Base-by-base conservation (phyloP, 1,140 invertebrate species). In the Trichonephila inaurata region DNA sequence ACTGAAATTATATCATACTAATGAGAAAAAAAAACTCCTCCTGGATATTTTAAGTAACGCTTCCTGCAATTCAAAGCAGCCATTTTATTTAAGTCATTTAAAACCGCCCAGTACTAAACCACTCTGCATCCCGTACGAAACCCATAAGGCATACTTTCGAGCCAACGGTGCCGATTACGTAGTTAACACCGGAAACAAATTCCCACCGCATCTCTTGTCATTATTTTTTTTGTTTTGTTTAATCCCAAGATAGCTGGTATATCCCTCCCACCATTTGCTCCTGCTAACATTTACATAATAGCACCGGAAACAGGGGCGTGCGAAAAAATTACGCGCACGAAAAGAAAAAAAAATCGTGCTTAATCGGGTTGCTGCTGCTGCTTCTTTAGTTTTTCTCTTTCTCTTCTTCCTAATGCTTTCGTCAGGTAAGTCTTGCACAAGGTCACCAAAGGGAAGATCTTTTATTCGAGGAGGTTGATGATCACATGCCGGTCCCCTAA, bases 301-400 rank as follows among this genome's bases (percentile, higher is more conserved):
- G 16, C 69, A 72, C 69, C 69, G 69, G 69, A 72, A 72, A 33
- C 28, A 24, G 69, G 69, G 69, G 69, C 69, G 69, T 72, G 69
- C 6, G 69, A 72, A 72, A 72, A 64, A 51, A 66, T n/a, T n/a
- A n/a, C 10, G 28, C 69, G 69, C 28, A 24, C 24, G 28, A 72
- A 72, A 21, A 16, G 62, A 64, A 66, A 24, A 21, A n/a, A 24
- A 66, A 8, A 51, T 51, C 7, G n/a, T 6, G 7, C 64, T 66
- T 66, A 24, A 66, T 66, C 64, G 64, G n/a, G 64, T 24, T 66
- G 62, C 62, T n/a, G 33, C 33, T 4, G 33, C 33, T 28, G 7
- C 51, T 51, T 12, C 51, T 51, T 51, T 51, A 51, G 51, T 51
- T 51, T 51, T 51, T 51, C 10, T 51, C 10, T 51, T 51, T 51